A percentile compares a stretch with the other conserved stretches of the same genome.
Evolutionary conservation across 2,888 invertebrate species (phyloP).

Genomic region (Lymantria dispar): DNA sequence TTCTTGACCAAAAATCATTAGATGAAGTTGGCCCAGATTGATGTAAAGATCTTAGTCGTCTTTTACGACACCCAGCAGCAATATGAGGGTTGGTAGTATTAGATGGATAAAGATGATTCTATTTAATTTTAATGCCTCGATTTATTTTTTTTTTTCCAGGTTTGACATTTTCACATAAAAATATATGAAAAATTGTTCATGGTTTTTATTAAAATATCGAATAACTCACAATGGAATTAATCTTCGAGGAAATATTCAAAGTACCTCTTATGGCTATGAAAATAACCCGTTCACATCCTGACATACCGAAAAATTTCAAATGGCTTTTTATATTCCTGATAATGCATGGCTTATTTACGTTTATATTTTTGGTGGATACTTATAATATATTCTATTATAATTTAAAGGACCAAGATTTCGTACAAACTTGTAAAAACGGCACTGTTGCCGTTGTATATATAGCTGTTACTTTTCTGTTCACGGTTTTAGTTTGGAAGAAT

Average conservation of each 20-base stretch:
- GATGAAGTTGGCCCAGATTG: no score
- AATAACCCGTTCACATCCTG: neutral
- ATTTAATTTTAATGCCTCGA: no score
- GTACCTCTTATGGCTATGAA: neutral
- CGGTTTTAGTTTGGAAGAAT: constrained; percentile 7
- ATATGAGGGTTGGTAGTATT: no score
- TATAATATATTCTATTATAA: constrained; percentile 25
- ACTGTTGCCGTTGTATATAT: neutral
- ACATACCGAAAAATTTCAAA: neutral
- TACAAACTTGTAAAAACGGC: constrained; percentile 25
- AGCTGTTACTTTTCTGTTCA: neutral
- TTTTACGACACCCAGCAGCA: no score
- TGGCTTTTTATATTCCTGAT: neutral
- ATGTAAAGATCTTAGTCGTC: no score
- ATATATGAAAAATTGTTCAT: no score
- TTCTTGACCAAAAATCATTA: no score
- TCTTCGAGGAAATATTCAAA: constrained; percentile 2
- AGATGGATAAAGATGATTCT: no score
- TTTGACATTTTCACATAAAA: no score
- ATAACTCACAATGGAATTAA: neutral
- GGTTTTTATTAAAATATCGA: no score
- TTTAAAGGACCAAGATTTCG: constrained; percentile 19
- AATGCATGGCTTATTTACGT: neutral
- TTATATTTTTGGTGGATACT: constrained; percentile 1
- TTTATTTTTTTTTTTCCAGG: no score